These are phyloP conservation scores for Cosmia pyralina DNA, from an alignment of 2,888 invertebrate genomes.

Conservation along the genomic window DNA sequence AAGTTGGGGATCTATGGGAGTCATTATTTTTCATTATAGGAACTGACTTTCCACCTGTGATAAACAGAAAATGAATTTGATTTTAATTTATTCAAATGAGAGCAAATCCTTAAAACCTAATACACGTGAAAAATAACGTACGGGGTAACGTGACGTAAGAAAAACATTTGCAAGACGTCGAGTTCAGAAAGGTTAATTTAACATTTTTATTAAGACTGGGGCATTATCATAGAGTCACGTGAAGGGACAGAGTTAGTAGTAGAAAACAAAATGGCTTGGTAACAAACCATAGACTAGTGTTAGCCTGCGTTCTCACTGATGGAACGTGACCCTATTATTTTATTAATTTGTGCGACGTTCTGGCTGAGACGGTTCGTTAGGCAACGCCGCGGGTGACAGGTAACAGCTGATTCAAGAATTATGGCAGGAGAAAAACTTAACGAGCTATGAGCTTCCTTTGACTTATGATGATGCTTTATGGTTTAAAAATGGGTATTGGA, in stretches of 20 bases:
- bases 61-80: not conserved
- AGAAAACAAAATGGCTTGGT: conserved; percentile 52
- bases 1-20: not conserved
- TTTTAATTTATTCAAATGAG: conserved; percentile 8
- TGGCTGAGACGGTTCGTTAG: not conserved
- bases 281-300: conserved; percentile 26
- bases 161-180: conserved; percentile 26
- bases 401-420: not conserved
- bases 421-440: conserved; percentile 8
- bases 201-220: conserved; percentile 42
- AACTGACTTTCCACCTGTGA: not conserved
- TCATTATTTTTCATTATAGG: not conserved
- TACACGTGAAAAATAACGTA: conserved; percentile 46
- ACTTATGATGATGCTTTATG: not conserved
- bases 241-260: conserved; percentile 50
- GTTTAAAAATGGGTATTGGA: not conserved
- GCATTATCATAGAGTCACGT: conserved; percentile 70
- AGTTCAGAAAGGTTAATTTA: conserved; percentile 41
- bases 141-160: conserved; percentile 45
- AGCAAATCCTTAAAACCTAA: conserved; percentile 4
- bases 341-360: conserved; percentile 15
- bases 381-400: not conserved
- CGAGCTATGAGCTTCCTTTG: not conserved
- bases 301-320: conserved; percentile 36
- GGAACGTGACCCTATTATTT: conserved; percentile 21